Percentiles rank a stretch among this genome's conserved stretches.
Evolutionary conservation across 1,140 invertebrate genomes (phyloP).

Genomic region (Euschistus heros): DNA sequence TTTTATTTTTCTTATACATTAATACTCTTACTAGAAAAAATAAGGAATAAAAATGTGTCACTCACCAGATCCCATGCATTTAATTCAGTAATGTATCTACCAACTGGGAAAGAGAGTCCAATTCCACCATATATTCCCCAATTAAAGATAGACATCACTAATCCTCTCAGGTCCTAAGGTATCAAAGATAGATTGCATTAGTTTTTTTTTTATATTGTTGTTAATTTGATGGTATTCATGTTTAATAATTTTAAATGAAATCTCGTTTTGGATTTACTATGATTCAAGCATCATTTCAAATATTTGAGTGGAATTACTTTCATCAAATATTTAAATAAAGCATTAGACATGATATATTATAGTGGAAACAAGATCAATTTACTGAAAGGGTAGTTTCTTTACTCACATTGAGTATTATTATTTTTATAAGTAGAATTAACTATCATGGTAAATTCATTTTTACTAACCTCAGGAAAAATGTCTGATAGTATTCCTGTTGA

Average conservation of each 20-base stretch:
- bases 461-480: constrained; percentile 56
- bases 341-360: too few species aligned
- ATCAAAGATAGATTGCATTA: constrained; percentile 13
- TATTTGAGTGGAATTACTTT: too few species aligned
- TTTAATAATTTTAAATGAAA: too few species aligned
- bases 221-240: too few species aligned
- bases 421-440: neutral
- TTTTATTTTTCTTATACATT: too few species aligned
- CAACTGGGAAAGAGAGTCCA: constrained; percentile 82
- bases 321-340: too few species aligned
- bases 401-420: neutral
- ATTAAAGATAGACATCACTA: constrained; percentile 88
- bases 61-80: constrained; percentile 64
- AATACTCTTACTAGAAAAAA: neutral
- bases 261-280: too few species aligned
- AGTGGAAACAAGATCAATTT: neutral
- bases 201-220: too few species aligned
- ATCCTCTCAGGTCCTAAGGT: constrained; percentile 53
- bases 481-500: constrained; percentile 78
- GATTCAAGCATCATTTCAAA: too few species aligned
- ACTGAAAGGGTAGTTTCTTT: too few species aligned
- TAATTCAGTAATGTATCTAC: constrained; percentile 68
- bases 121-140: constrained; percentile 94
- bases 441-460: neutral
- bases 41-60: neutral